Evolutionary conservation across 2,888 invertebrate species (phyloP).

Genomic region (Drosophila robusta): DNA sequence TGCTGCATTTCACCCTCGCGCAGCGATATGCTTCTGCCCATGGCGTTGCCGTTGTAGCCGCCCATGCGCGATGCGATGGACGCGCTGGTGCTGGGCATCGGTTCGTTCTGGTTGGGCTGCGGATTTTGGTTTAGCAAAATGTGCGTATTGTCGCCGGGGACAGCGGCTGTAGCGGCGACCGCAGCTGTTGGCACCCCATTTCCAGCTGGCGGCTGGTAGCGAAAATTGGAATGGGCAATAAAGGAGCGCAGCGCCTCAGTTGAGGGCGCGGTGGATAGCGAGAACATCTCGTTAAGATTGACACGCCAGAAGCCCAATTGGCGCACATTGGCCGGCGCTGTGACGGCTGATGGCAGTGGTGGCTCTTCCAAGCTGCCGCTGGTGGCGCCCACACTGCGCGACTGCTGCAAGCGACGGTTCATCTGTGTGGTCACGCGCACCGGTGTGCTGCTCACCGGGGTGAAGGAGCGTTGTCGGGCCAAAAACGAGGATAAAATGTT

Average conservation of each 20-base stretch:
- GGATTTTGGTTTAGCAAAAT: constrained; percentile 43
- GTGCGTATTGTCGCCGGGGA: constrained; percentile 53
- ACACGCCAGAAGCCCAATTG: constrained; percentile 78
- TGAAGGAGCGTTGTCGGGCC: constrained; percentile 64
- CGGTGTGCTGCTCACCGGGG: constrained; percentile 53
- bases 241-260: constrained; percentile 80
- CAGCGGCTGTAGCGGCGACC: neutral
- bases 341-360: neutral
- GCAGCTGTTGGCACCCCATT: constrained; percentile 19
- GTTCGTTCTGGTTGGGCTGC: constrained; percentile 2
- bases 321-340: constrained; percentile 40
- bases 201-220: constrained; percentile 62
- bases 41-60: constrained; percentile 32
- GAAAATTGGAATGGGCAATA: constrained; percentile 76
- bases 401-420: constrained; percentile 61
- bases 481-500: constrained; percentile 67
- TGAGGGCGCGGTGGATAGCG: constrained; percentile 78
- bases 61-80: constrained; percentile 28
- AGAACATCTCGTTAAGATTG: constrained; percentile 81
- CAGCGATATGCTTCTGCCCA: constrained; percentile 66
- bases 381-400: constrained; percentile 47
- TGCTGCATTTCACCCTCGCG: constrained; percentile 65
- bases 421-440: constrained; percentile 52
- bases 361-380: constrained; percentile 50
- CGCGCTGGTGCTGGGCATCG: constrained; percentile 29